Conservation (phyloP, 2,888 invertebrate genomes). For the Neoaliturus tenellus region DNA sequence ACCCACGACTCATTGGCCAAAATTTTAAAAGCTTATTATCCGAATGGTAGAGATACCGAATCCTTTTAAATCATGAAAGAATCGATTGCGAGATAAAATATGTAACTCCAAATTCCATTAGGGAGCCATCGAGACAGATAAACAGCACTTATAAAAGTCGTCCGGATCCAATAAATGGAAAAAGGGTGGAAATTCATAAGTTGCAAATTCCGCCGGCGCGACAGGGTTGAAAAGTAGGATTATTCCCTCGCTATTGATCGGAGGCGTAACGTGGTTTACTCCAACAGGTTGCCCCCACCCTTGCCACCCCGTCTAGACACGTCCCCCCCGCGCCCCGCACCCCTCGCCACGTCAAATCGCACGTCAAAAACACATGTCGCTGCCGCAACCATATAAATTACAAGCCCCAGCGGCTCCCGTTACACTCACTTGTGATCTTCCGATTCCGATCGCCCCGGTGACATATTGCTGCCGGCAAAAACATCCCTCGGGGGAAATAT, state of each 20-base stretch:
- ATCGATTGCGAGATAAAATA: no score
- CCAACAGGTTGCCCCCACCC: conserved; percentile 34
- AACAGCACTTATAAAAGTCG: no score
- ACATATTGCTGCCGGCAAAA: background rate
- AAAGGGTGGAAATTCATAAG: background rate
- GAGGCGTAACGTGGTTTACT: background rate
- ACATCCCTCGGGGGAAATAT: background rate
- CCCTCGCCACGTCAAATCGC: conserved; percentile 13
- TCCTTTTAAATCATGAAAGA: no score
- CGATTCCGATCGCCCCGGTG: background rate
- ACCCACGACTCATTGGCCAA: no score
- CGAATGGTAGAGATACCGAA: no score
- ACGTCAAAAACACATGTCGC: conserved; percentile 39
- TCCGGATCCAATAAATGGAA: background rate
- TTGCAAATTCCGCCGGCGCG: background rate
- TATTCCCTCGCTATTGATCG: background rate
- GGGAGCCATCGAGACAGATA: no score
- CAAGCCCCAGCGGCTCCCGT: background rate
- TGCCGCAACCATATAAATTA: background rate
- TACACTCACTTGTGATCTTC: background rate
- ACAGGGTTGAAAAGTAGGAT: background rate
- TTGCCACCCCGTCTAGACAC: conserved; percentile 7
- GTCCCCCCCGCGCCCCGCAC: background rate
- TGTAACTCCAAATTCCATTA: no score
- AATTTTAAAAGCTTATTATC: no score